Evolutionary conservation across 30 jellyfish, hydroid and myxozoan species (phyloP).

Genomic region (Hydractinia symbiolongicarpus): DNA sequence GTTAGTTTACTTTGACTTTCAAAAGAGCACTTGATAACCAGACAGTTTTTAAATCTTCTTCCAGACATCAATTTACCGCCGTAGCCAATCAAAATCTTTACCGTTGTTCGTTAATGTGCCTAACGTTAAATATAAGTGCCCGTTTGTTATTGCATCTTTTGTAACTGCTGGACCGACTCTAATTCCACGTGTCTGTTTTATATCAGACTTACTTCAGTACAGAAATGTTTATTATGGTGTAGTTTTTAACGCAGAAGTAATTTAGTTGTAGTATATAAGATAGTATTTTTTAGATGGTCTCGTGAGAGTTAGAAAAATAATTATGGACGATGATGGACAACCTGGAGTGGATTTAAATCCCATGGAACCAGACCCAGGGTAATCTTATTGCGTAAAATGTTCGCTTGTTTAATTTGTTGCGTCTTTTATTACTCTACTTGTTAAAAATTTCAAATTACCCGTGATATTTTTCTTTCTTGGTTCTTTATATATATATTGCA

Average conservation of each 20-base stretch:
- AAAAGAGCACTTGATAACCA: not conserved
- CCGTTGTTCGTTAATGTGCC: conserved; percentile 33
- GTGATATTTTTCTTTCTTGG: not conserved
- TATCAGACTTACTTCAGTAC: conserved; percentile 10
- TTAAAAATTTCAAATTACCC: not conserved
- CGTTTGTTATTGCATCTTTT: conserved; percentile 15
- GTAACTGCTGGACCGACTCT: conserved; percentile 71
- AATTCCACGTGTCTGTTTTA: conserved; percentile 89
- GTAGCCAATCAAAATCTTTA: conserved; percentile 23
- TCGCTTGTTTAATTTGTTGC: not conserved
- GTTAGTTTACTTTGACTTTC: too few species aligned
- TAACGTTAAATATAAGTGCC: conserved; percentile 32
- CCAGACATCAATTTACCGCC: not conserved
- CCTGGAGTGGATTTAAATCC: conserved; percentile 30
- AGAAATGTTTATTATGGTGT: conserved; percentile 14
- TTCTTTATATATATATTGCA: not conserved
- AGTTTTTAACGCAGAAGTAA: not conserved
- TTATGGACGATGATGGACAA: conserved; percentile 33
- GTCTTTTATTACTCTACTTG: not conserved
- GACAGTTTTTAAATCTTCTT: conserved; percentile 6
- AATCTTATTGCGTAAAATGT: not conserved
- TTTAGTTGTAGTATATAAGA: not conserved
- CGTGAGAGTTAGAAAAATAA: conserved; percentile 6
- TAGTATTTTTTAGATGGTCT: conserved; percentile 17
- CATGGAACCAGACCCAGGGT: conserved; percentile 48